Evolutionary conservation across 2,888 invertebrate genomes (phyloP), one percentile per base, ranked within the genome.

Genomic region (Scaptodrosophila latifasciaeformis): DNA sequence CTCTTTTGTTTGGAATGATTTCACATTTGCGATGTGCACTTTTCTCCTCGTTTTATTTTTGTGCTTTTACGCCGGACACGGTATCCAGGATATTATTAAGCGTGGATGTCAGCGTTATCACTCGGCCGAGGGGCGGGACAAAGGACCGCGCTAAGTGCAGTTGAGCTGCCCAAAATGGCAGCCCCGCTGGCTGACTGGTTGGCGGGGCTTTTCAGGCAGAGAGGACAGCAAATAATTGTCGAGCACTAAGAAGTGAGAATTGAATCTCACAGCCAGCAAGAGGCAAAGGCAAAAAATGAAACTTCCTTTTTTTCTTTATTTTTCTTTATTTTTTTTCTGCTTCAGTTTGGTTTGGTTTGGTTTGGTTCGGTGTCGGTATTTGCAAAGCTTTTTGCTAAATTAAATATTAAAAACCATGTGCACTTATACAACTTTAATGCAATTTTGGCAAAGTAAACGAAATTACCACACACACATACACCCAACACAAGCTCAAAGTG

Each of bases 391-490:
- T 78, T 80, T 80, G 67, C 67, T 59, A 82, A 82, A 80, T 80
- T 80, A 80, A 80, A 80, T 82, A 80, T 80, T 80, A 70, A 80
- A n/a, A 72, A 68, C 66, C 72, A 72, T 79, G 72, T 79, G 82
- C 82, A 81, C 76, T 79, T 82, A 78, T 81, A 68, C 78, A 79
- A 81, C 65, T 79, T 79, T 79, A 79, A 79, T 82, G 81, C 82
- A 82, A 79, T 79, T 79, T 76, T 64, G 53, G 54, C 60, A 59
- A 80, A 82, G 76, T 65, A 70, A 77, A 72, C 72, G 76, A 61
- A 54, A 50, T 59, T 49, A 54, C 54, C 35, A 49, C 43, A 17
- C 17, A 9, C 37, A 37, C 37, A 17, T 13, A 37, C 31, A 31
- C n/a, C n/a, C n/a, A n/a, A n/a, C 17, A 15, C 15, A 37, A 37